phyloP scores from a whole-genome alignment of 2,113 vertebrate genomes.

The Pseudorasbora parva region DNA sequence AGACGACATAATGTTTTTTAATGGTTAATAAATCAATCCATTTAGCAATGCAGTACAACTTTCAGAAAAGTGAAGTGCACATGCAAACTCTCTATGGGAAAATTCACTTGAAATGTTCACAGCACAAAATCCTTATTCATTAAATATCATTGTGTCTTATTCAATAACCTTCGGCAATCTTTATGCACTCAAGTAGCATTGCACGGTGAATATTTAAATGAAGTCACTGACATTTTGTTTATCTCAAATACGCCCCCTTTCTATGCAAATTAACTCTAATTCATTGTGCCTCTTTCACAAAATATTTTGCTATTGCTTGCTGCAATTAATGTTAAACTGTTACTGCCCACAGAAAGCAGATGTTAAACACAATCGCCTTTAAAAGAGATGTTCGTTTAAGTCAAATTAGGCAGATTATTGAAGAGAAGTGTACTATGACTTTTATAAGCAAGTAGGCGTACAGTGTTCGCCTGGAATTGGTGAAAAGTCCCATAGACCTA shows the following conservation, averaged over 20 bases:
- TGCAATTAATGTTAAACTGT: background rate
- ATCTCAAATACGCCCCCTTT: background rate
- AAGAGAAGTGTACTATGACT: too few species aligned
- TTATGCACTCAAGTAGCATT: background rate
- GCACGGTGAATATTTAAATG: background rate
- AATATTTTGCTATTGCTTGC: background rate
- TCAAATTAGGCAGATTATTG: too few species aligned
- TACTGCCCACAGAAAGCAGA: slow-evolving; percentile 9
- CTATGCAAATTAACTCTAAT: slow-evolving; percentile 2
- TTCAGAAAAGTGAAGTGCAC: background rate
- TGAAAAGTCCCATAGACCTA: background rate
- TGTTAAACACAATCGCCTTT: background rate
- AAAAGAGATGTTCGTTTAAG: background rate
- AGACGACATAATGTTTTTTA: too few species aligned
- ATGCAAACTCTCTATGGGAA: background rate
- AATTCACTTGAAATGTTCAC: background rate
- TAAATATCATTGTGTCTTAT: background rate
- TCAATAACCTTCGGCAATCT: background rate
- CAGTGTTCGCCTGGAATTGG: too few species aligned
- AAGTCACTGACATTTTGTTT: background rate
- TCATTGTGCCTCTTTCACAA: background rate
- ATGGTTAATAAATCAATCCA: too few species aligned
- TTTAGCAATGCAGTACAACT: background rate
- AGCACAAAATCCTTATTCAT: background rate
- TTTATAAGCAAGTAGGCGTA: background rate